phyloP scores from a whole-genome alignment of 1,140 invertebrate genomes.

The Oedothorax gibbosus region DNA sequence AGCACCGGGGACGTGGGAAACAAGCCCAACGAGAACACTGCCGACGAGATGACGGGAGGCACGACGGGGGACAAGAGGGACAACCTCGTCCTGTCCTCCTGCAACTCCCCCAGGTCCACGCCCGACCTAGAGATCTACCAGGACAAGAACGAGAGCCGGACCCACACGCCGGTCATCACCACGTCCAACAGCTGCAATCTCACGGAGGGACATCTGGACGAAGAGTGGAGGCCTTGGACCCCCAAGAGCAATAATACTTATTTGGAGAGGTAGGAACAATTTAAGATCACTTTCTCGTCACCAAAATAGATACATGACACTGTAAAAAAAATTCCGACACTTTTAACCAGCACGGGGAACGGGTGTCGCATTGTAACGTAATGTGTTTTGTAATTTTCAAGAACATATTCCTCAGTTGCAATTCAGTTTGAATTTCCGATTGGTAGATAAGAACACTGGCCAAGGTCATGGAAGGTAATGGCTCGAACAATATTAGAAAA shows the following conservation, averaged over 20 bases:
- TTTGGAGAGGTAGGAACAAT: slow-evolving; percentile 26
- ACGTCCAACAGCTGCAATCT: slow-evolving; percentile 25
- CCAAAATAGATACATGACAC: too few species aligned
- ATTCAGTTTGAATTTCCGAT: too few species aligned
- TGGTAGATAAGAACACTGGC: too few species aligned
- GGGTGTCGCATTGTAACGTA: too few species aligned
- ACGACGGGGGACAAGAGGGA: slow-evolving; percentile 6
- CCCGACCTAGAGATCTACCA: slow-evolving; percentile 42
- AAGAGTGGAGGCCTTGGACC: slow-evolving; percentile 55
- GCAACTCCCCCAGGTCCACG: slow-evolving; percentile 43
- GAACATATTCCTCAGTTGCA: too few species aligned
- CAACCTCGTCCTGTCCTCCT: slow-evolving; percentile 27
- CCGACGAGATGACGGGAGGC: slow-evolving; percentile 19
- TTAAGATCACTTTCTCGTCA: too few species aligned
- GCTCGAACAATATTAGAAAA: too few species aligned
- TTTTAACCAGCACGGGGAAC: too few species aligned
- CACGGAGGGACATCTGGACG: slow-evolving; percentile 47
- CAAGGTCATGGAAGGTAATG: too few species aligned
- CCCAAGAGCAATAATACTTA: slow-evolving; percentile 53
- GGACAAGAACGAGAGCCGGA: background rate
- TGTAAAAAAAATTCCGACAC: too few species aligned
- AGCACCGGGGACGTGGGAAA: background rate
- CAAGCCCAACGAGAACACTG: slow-evolving; percentile 1
- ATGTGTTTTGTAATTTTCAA: too few species aligned
- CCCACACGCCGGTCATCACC: slow-evolving; percentile 22